Evolutionary conservation across 2,888 invertebrate genomes (phyloP).

Genomic region (Calameuta idolon): DNA sequence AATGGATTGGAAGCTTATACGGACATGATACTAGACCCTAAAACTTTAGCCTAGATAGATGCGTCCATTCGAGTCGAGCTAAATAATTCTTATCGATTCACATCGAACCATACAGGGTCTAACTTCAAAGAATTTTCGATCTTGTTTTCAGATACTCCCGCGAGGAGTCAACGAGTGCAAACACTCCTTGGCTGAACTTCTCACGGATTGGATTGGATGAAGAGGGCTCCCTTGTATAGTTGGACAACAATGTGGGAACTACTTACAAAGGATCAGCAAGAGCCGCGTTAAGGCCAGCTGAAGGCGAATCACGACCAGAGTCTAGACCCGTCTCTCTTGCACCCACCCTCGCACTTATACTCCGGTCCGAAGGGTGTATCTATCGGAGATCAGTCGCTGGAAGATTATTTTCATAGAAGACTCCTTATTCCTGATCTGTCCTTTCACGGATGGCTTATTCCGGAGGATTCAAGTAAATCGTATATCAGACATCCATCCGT

Average conservation of each 20-base stretch:
- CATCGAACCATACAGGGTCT: not conserved
- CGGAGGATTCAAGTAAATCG: slow-evolving; percentile 46
- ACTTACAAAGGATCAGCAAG: slow-evolving; percentile 41
- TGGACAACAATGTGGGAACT: slow-evolving; percentile 22
- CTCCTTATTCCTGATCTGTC: slow-evolving; percentile 49
- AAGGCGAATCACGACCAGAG: slow-evolving; percentile 15
- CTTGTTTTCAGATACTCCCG: not conserved
- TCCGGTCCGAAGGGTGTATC: slow-evolving; percentile 43
- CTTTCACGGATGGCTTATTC: slow-evolving; percentile 59
- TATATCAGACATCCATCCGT: slow-evolving; percentile 41
- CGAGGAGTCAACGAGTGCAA: slow-evolving; percentile 6
- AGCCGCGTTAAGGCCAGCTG: slow-evolving; percentile 26
- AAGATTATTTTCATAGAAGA: slow-evolving; percentile 54
- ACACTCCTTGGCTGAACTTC: slow-evolving; percentile 19
- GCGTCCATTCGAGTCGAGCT: not conserved
- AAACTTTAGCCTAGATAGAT: not conserved
- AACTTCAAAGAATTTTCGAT: not conserved
- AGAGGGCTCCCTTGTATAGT: slow-evolving; percentile 29
- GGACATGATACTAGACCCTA: not conserved
- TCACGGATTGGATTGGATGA: slow-evolving; percentile 31
- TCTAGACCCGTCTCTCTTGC: not conserved
- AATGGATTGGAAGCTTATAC: slow-evolving; percentile 36
- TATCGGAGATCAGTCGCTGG: slow-evolving; percentile 54
- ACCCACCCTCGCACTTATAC: slow-evolving; percentile 9
- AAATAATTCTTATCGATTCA: not conserved